Conservation (phyloP, 2,888 invertebrate species). For the Dinocampus coccinellae region DNA sequence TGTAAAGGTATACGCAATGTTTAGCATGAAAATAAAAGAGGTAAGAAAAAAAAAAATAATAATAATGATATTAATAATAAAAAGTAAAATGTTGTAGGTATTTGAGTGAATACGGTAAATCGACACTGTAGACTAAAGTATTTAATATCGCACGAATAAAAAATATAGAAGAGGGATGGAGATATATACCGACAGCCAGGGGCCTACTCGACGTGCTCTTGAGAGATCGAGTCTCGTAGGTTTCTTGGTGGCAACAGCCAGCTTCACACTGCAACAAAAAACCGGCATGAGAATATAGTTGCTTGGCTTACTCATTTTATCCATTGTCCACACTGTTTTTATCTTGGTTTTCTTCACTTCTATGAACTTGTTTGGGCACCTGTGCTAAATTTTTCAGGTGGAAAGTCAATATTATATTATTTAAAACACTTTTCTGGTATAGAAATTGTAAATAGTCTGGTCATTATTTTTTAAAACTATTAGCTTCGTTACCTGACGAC, state of each 20-base stretch:
- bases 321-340: background rate
- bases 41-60: no score
- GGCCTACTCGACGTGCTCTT: constrained; percentile 54
- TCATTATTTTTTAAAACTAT: background rate
- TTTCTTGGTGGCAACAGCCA: constrained; percentile 54
- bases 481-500: background rate
- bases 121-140: background rate
- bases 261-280: constrained; percentile 59
- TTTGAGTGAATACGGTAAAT: background rate
- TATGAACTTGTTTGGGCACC: constrained; percentile 35
- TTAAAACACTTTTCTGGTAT: background rate
- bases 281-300: background rate
- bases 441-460: background rate
- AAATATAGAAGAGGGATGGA: background rate
- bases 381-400: constrained; percentile 33
- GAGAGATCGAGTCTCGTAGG: constrained; percentile 26
- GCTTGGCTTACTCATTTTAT: background rate
- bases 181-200: constrained; percentile 58
- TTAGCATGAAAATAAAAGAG: background rate
- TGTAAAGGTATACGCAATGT: background rate
- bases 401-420: constrained; percentile 32
- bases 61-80: no score
- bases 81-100: background rate
- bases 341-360: constrained; percentile 15
- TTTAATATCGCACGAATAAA: background rate